phyloP scores from a whole-genome alignment of 2,797 vertebrate species.

The Periparus ater region DNA sequence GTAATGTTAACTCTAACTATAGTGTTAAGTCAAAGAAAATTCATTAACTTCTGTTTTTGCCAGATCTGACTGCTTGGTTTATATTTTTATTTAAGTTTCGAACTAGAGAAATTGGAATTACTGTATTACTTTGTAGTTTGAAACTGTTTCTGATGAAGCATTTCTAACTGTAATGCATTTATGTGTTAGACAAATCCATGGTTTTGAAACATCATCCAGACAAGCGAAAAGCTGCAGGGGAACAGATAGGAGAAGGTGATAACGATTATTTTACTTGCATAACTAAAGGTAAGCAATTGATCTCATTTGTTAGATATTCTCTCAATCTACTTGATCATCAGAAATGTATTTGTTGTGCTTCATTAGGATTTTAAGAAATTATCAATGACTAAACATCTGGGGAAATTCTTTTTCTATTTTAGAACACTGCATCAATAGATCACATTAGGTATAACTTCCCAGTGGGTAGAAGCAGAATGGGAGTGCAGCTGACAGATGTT shows the following conservation, averaged over 20 bases:
- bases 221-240: conserved; percentile 97
- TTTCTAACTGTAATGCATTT: conserved; percentile 16
- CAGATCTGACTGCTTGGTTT: not conserved
- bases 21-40: not conserved
- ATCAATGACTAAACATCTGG: not conserved
- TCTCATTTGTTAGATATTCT: not conserved
- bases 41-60: not conserved
- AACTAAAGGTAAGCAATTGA: conserved; percentile 80
- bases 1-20: not conserved
- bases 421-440: not conserved
- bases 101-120: not conserved
- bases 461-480: not conserved
- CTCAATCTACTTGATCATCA: not conserved
- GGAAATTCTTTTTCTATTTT: not conserved
- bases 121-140: not conserved
- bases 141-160: not conserved
- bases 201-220: conserved; percentile 98
- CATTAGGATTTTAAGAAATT: not conserved
- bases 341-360: not conserved
- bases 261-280: conserved; percentile 93
- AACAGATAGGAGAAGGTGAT: conserved; percentile 94
- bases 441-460: not conserved
- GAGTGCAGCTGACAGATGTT: not conserved
- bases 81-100: not conserved
- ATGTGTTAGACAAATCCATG: conserved; percentile 90